Conservation (phyloP, 2,888 invertebrate species). For the Thecocarcelia acutangulata region DNA sequence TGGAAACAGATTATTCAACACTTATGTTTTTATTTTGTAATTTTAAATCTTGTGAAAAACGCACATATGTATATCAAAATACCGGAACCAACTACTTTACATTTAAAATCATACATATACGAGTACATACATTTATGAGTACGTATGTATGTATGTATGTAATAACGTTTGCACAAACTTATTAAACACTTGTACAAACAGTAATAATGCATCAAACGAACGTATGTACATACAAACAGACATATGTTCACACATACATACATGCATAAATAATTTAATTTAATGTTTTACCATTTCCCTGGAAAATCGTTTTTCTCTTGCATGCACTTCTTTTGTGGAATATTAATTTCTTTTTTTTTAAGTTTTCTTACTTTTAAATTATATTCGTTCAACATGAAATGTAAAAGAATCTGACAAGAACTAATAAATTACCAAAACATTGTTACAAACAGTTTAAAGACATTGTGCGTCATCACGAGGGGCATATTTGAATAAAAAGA, state of each 20-base stretch:
- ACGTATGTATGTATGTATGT: no score
- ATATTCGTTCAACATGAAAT: slow-evolving; percentile 44
- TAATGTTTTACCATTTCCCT: slow-evolving; percentile 23
- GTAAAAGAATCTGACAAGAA: slow-evolving; percentile 64
- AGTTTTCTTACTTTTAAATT: slow-evolving; percentile 10
- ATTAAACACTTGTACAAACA: background rate
- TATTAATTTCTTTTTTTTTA: slow-evolving; percentile 14
- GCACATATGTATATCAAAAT: background rate
- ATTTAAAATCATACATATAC: background rate
- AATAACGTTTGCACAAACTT: background rate
- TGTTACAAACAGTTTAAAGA: slow-evolving; percentile 47
- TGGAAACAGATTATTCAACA: slow-evolving; percentile 8
- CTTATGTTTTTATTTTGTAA: slow-evolving; percentile 13
- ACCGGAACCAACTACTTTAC: slow-evolving; percentile 21
- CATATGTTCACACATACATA: background rate
- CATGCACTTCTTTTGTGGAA: slow-evolving; percentile 36
- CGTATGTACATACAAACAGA: background rate
- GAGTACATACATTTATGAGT: background rate
- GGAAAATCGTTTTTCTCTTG: slow-evolving; percentile 16
- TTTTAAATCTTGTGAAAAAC: slow-evolving; percentile 21
- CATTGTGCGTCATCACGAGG: slow-evolving; percentile 57
- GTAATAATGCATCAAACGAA: background rate
- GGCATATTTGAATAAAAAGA: slow-evolving; percentile 41
- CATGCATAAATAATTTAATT: background rate
- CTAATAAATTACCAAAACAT: slow-evolving; percentile 61